A percentile compares a stretch with the other conserved stretches of the same genome.
Conservation (phyloP, 2,113 vertebrate species). For the Centrocercus urophasianus region DNA sequence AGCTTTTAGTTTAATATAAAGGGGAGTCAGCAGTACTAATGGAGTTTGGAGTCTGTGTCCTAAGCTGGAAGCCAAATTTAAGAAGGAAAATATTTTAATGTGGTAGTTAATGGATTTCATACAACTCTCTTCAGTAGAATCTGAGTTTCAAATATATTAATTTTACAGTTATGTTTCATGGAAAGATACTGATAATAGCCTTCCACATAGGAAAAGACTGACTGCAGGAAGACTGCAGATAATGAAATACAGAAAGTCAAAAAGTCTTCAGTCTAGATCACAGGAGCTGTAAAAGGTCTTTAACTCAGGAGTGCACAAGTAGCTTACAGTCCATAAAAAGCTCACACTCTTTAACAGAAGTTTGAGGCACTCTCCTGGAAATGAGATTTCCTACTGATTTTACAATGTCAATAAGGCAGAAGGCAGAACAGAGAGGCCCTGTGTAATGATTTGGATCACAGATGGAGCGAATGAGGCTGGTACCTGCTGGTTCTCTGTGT, state of each 20-base stretch:
- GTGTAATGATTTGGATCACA: not conserved
- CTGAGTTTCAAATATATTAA: not conserved
- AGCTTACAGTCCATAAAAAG: not conserved
- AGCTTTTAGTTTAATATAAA: constrained; percentile 31
- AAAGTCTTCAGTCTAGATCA: not conserved
- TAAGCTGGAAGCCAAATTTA: not conserved
- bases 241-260: not conserved
- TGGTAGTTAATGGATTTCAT: not conserved
- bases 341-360: not conserved
- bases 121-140: not conserved
- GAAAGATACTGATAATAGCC: not conserved
- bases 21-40: constrained; percentile 8
- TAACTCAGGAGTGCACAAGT: not conserved
- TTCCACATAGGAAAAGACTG: not conserved
- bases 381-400: not conserved
- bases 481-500: constrained; percentile 12
- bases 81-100: constrained; percentile 4
- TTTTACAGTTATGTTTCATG: not conserved
- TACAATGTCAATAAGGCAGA: not conserved
- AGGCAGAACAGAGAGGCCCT: not conserved
- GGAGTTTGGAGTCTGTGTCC: not conserved
- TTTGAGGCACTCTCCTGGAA: constrained; percentile 4
- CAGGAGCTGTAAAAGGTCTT: not conserved
- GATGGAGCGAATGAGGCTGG: not conserved
- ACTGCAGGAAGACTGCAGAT: not conserved